Percentiles rank a stretch among this genome's conserved stretches.
Evolutionary conservation across 2,888 invertebrate species (phyloP).

Genomic region (Xanthorhoe spadicearia): DNA sequence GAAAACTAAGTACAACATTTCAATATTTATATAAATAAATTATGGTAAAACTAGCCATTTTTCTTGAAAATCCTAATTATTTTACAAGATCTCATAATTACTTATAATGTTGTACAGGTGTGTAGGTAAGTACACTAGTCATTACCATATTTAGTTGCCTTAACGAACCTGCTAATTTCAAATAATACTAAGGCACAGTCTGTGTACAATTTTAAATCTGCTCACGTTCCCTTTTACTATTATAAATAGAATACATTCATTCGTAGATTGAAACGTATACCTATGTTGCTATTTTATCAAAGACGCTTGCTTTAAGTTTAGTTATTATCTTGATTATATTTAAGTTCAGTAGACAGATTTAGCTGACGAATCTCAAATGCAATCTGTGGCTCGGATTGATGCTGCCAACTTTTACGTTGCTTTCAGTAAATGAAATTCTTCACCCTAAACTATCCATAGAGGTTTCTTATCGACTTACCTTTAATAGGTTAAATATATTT

Average conservation of each 20-base stretch:
- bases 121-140: slow-evolving; percentile 5
- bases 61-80: not conserved
- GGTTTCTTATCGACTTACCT: not conserved
- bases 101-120: slow-evolving; percentile 1
- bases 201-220: slow-evolving; percentile 14
- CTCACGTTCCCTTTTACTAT: slow-evolving; percentile 14
- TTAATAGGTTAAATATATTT: no score
- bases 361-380: slow-evolving; percentile 6
- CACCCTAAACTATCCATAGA: not conserved
- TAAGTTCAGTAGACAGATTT: slow-evolving; percentile 14
- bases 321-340: slow-evolving; percentile 1
- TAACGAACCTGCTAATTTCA: slow-evolving; percentile 16
- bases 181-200: slow-evolving; percentile 2
- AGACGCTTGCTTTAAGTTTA: not conserved
- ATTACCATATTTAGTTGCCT: slow-evolving; percentile 19
- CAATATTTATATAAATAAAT: no score
- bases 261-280: not conserved
- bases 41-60: no score
- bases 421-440: slow-evolving; percentile 2
- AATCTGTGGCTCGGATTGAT: slow-evolving; percentile 6
- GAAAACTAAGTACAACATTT: no score
- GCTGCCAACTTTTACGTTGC: slow-evolving; percentile 3
- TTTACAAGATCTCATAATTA: slow-evolving; percentile 10
- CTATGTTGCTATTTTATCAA: slow-evolving; percentile 1
- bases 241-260: slow-evolving; percentile 1